Conservation (phyloP, 2,797 vertebrate genomes). For the Enoplosus armatus region DNA sequence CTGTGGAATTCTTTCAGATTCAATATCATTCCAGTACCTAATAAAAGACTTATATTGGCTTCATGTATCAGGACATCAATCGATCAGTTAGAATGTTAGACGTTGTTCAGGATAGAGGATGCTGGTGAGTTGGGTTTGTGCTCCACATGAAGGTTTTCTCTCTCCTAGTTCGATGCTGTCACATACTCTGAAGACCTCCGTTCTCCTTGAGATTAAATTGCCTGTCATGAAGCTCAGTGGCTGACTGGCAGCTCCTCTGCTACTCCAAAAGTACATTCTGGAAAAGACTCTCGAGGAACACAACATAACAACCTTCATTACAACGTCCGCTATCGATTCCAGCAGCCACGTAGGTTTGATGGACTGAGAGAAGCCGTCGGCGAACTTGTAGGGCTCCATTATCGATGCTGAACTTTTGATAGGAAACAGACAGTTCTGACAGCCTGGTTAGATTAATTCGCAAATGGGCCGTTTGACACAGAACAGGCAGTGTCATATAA, state of each 20-base stretch:
- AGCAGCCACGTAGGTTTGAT: slow-evolving; percentile 57
- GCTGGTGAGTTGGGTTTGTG: slow-evolving; percentile 17
- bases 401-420: slow-evolving; percentile 67
- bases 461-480: slow-evolving; percentile 56
- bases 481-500: slow-evolving; percentile 49
- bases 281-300: slow-evolving; percentile 63
- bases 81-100: neutral
- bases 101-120: slow-evolving; percentile 18
- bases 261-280: slow-evolving; percentile 71
- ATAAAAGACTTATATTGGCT: neutral
- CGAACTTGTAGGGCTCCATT: slow-evolving; percentile 60
- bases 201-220: slow-evolving; percentile 82
- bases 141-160: slow-evolving; percentile 35
- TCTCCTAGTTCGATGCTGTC: slow-evolving; percentile 60
- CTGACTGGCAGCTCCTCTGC: slow-evolving; percentile 79
- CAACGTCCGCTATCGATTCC: slow-evolving; percentile 69
- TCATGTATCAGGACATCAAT: slow-evolving; percentile 21
- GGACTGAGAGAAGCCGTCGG: slow-evolving; percentile 44
- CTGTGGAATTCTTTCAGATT: slow-evolving; percentile 16
- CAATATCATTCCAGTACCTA: neutral
- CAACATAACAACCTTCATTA: slow-evolving; percentile 75
- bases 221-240: slow-evolving; percentile 69
- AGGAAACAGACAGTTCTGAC: slow-evolving; percentile 61
- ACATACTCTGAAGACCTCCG: slow-evolving; percentile 64
- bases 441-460: slow-evolving; percentile 60